Evolutionary conservation across 2,797 vertebrate genomes (phyloP), one percentile per base, ranked within the genome.

Genomic region (Mormyrops attenuatus): DNA sequence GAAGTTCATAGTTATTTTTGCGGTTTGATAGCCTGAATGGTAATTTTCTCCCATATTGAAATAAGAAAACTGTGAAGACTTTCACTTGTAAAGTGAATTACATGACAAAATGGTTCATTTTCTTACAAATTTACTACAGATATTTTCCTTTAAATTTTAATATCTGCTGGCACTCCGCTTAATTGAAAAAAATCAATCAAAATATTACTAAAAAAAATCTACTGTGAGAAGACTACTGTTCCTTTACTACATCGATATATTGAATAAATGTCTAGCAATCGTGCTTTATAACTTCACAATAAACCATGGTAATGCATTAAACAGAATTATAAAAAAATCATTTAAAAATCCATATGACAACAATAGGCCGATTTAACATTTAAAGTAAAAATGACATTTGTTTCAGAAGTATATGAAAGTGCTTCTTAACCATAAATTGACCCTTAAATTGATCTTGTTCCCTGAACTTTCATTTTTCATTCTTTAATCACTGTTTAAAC

Each of bases 121-220:
- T 82, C 41, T 47, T 82, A 41, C 26, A 41, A 47, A 82, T 82
- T 44, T 82, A 82, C 38, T 47, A 20, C 38, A 82, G 38, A 9
- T 44, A 82, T 82, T n/a, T 82, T 44, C 17, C 77, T 82, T 82
- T 47, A 82, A 82, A 82, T 82, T 82, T 82, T 82, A n/a, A 82
- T 82, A 82, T 47, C 41, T n/a, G 20, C 77, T 82, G 17, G 77
- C 41, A 82, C 41, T 73, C 66, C 47, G 38, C 41, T 82, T n/a
- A 82, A 82, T 82, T 82, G 41, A 82, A 82, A 82, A 82, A 82
- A 82, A 82, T n/a, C 15, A 3, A 80, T 80, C 73, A 80, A 80
- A 17, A 80, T 20, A 82, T 82, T 82, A 2, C 8, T 9, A n/a
- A 3, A 60, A 60, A 60, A 60, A 60, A 60, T 22, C 57, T 60